Evolutionary conservation across 2,888 invertebrate species (phyloP), one percentile per base, ranked within the genome.

Genomic region (Gymnocheta viridis): DNA sequence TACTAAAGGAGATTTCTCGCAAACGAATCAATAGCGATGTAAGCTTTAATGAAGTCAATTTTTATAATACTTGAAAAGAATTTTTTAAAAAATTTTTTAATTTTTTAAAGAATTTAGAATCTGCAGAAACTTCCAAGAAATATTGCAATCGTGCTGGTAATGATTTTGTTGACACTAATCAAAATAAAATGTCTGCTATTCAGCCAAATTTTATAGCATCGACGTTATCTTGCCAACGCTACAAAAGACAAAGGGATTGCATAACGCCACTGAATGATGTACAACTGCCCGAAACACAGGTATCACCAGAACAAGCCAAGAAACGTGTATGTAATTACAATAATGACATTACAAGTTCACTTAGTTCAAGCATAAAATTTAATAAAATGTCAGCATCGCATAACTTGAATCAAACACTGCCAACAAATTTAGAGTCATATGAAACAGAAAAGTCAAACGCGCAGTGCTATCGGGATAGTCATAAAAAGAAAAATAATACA

Each of bases 1-100:
- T 93, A 14, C 87, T 94, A 0, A 93, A 93, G 85, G 94, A 94
- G 88, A 93, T 94, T 66, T 94, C 94, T 1, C 90, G 93, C 27
- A 94, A 94, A 88, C 90, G 94, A 41, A 93, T 94, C 32, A 93
- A 93, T 86, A 91, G 92, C 51, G 92, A 90, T 86, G 93, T 92
- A 88, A 88, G 56, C 24, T 35, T 12, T 1, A 24, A 60, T 29
- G 49, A 27, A 44, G 14, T 3, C 2, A n/a, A 14, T 14, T 14
- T 7, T 9, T 24, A 2, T n/a, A n/a, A n/a, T n/a, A n/a, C n/a
- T n/a, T n/a, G n/a, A n/a, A n/a, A n/a, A 19, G 4, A 10, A 49
- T 22, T 10, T 24, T 9, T n/a, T 24, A 38, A 14, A 60, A 2
- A 44, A 5, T n/a, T 44, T 22, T 56, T 17, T 69, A 44, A 56